These are phyloP conservation scores for Zosterops pallidus DNA, from an alignment of 2,113 vertebrate species.

Conservation along the genomic window DNA sequence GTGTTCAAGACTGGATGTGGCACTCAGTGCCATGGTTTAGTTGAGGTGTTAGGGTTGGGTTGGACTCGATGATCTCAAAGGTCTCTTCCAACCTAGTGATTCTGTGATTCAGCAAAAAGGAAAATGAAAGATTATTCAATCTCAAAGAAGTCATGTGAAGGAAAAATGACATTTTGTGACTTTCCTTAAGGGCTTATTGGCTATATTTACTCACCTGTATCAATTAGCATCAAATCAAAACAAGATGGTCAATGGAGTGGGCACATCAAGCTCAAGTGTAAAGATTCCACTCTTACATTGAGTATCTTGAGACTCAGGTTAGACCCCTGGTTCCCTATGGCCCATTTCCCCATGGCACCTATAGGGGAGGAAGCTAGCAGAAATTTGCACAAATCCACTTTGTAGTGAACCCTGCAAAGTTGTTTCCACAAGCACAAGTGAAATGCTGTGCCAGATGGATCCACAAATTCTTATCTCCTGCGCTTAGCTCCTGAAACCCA, in stretches of 20 bases:
- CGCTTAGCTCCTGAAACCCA: neutral
- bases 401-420: neutral
- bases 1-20: neutral
- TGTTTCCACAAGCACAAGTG: neutral
- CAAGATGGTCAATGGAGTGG: neutral
- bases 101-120: neutral
- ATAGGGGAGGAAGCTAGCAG: neutral
- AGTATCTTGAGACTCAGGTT: neutral
- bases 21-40: rapidly evolving
- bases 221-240: neutral
- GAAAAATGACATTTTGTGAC: neutral
- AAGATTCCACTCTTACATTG: neutral
- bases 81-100: neutral
- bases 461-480: rapidly evolving
- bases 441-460: neutral
- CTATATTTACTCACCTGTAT: neutral
- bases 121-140: neutral
- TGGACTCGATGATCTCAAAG: neutral
- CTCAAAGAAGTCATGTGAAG: neutral
- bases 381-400: neutral
- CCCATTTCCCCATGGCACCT: rapidly evolving
- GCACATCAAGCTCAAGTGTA: neutral
- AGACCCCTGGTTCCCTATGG: neutral
- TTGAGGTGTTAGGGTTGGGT: neutral
- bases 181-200: neutral